These are phyloP conservation scores for Carlito syrichta DNA, from an alignment of 2,113 vertebrate genomes.

Conservation along the genomic window DNA sequence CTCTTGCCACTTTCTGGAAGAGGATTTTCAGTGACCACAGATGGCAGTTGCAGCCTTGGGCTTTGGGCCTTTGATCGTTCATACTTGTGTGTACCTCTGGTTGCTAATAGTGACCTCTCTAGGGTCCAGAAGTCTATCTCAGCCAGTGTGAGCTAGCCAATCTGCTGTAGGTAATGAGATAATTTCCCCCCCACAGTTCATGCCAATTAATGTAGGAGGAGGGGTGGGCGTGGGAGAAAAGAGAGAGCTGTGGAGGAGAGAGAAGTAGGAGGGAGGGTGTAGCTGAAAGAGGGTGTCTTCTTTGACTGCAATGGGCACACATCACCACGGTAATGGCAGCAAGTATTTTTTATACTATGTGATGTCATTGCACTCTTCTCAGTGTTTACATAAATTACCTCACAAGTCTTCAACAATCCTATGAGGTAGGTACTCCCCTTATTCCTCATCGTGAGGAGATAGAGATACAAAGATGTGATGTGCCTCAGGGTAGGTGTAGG, in stretches of 20 bases:
- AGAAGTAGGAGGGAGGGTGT: no score
- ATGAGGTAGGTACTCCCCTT: not conserved
- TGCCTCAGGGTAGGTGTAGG: not conserved
- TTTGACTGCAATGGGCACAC: no score
- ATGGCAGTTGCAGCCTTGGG: not conserved
- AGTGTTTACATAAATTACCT: not conserved
- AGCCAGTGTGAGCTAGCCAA: not conserved
- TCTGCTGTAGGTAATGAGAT: not conserved
- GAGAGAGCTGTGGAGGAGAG: no score
- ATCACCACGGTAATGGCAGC: fast-evolving
- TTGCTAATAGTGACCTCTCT: not conserved
- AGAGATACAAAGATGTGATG: not conserved
- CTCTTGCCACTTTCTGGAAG: not conserved
- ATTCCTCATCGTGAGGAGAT: not conserved
- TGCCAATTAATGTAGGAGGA: not conserved
- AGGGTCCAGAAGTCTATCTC: not conserved
- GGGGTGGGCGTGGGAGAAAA: not conserved
- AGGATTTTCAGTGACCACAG: not conserved
- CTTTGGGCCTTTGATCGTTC: not conserved
- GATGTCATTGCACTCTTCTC: not conserved
- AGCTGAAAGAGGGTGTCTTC: not conserved
- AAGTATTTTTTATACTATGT: no score
- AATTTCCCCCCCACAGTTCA: not conserved
- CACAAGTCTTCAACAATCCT: not conserved
- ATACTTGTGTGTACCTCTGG: not conserved